A percentile compares a stretch with the other conserved stretches of the same genome.
phyloP scores from a whole-genome alignment of 2,797 vertebrate genomes.

The Anguilla marmorata region DNA sequence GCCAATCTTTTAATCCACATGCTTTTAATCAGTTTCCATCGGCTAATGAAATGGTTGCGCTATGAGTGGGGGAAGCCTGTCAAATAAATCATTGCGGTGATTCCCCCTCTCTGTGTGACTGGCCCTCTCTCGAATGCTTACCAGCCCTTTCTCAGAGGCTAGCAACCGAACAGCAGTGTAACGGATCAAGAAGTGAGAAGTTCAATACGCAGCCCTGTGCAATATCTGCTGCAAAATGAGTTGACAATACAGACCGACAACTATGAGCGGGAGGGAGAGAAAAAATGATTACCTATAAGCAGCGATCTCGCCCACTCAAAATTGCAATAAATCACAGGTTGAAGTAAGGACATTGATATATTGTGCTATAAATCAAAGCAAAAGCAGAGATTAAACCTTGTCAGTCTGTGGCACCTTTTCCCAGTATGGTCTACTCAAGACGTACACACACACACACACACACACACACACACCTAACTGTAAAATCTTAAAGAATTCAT shows the following conservation, averaged over 20 bases:
- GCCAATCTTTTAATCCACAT: background rate
- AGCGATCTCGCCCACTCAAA: constrained; percentile 23
- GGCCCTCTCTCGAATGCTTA: background rate
- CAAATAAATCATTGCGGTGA: background rate
- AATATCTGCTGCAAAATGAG: background rate
- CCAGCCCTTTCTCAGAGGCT: background rate
- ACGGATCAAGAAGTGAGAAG: background rate
- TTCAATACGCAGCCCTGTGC: background rate
- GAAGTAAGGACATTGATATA: constrained; percentile 37
- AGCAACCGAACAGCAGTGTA: background rate
- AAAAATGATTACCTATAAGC: constrained; percentile 31
- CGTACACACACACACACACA: background rate
- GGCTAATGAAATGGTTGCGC: background rate
- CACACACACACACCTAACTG: constrained; percentile 10
- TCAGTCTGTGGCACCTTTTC: constrained; percentile 18
- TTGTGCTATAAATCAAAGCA: constrained; percentile 39
- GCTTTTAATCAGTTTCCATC: background rate
- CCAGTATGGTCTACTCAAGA: background rate
- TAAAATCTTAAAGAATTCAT: background rate
- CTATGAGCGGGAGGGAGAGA: constrained; percentile 20
- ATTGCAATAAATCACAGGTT: constrained; percentile 24
- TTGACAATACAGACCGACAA: constrained; percentile 1
- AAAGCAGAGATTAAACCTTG: constrained; percentile 37
- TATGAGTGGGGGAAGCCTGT: background rate
- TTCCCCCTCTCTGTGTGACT: background rate